Evolutionary conservation across 2,113 vertebrate genomes (phyloP), one percentile per base, ranked within the genome.

Genomic region (Silurus glanis): DNA sequence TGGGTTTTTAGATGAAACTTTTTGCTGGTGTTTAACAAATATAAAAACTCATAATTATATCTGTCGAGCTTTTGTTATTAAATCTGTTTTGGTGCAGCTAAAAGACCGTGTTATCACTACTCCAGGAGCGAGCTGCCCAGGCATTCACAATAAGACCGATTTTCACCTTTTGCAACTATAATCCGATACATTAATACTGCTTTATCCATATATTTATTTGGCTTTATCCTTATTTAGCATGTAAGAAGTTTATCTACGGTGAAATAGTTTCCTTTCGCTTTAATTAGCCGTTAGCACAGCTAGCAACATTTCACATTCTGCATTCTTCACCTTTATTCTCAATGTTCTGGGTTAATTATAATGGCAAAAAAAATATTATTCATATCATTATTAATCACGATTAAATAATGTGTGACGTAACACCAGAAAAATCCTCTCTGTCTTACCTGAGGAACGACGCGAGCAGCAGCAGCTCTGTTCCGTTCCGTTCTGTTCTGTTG

Each of bases 391-490:
- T 37, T 37, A 37, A 2, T 37, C 37, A 37, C 1, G 37, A 37
- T 37, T 37, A 37, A 37, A 37, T 2, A 37, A 37, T 37, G 37
- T 28, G 17, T 28, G 56, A 53, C n/a, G 0, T 5, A 37, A 58
- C 23, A 82, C 10, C 12, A 49, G n/a, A 66, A 82, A 82, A 12
- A 64, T 37, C 16, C 10, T 9, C 16, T 4, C 3, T 28, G 19
- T 37, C n/a, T 83, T 59, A 83, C 82, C 82, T 83, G 53, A 23
- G 9, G n/a, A 69, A 72, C 17, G 66, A 71, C 82, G 66, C 7
- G 17, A 72, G 5, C 82, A 58, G 67, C 23, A 37, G n/a, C 75
- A 55, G 76, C 55, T 0, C 25, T 79, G 25, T 79, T 37, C 16
- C 10, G 14, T n/a, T n/a, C n/a, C n/a, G 37, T 37, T 37, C 2